Evolutionary conservation across 2,113 vertebrate genomes (phyloP).

Genomic region (Microtus pennsylvanicus): DNA sequence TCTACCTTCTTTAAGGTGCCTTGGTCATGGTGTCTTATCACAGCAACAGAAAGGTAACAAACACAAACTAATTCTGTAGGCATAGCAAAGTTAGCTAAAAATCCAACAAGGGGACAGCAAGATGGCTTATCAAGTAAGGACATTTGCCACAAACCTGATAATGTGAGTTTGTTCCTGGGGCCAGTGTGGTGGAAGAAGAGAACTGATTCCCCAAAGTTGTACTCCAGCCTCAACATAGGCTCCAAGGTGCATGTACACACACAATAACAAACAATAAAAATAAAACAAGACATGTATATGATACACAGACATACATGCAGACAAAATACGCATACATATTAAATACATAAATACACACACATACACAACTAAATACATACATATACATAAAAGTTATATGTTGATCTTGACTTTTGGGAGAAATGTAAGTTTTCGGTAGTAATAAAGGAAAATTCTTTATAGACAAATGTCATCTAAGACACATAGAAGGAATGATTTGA

Average conservation of each 20-base stretch:
- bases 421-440: neutral
- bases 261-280: neutral
- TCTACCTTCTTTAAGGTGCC: neutral
- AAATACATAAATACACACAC: neutral
- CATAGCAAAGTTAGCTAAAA: neutral
- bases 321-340: neutral
- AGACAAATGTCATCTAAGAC: slow-evolving; percentile 51
- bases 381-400: slow-evolving; percentile 18
- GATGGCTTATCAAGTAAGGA: neutral
- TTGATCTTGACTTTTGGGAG: neutral
- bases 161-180: neutral
- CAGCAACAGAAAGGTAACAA: neutral
- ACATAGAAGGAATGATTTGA: slow-evolving; percentile 3
- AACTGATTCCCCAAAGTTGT: neutral
- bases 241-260: neutral
- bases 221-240: neutral
- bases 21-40: neutral
- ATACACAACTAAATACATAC: neutral
- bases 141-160: neutral
- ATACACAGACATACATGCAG: neutral
- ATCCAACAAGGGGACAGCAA: neutral
- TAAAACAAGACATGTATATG: neutral
- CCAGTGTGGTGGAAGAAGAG: neutral
- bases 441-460: slow-evolving; percentile 12
- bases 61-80: neutral